phyloP scores from a whole-genome alignment of 2,113 vertebrate species.

The Paramisgurnus dabryanus region DNA sequence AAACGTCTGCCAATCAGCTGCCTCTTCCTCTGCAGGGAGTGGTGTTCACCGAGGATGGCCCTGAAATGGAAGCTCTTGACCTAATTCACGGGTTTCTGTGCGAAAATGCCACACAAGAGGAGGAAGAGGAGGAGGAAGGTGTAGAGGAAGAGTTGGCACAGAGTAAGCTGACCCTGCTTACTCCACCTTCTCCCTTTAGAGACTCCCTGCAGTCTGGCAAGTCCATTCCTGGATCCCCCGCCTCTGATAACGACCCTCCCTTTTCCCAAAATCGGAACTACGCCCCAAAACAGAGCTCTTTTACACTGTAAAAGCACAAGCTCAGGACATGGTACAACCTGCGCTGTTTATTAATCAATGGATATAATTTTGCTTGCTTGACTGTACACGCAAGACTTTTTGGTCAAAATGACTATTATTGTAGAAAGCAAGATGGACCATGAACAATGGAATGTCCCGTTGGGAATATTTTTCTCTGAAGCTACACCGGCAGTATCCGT shows the following conservation, averaged over 20 bases:
- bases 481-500: not conserved
- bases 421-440: slow-evolving; percentile 9
- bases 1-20: slow-evolving; percentile 69
- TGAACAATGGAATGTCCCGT: slow-evolving; percentile 40
- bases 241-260: slow-evolving; percentile 82
- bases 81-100: slow-evolving; percentile 88
- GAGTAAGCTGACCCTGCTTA: slow-evolving; percentile 83
- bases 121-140: slow-evolving; percentile 71
- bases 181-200: slow-evolving; percentile 94
- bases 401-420: slow-evolving; percentile 23
- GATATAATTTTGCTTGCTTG: slow-evolving; percentile 30
- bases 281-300: slow-evolving; percentile 93
- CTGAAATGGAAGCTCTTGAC: slow-evolving; percentile 77
- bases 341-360: slow-evolving; percentile 24
- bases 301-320: slow-evolving; percentile 85
- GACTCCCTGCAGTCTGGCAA: slow-evolving; percentile 90
- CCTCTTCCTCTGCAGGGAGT: slow-evolving; percentile 71
- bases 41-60: slow-evolving; percentile 69
- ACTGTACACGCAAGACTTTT: not conserved
- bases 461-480: slow-evolving; percentile 31
- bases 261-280: slow-evolving; percentile 81
- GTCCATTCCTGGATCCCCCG: slow-evolving; percentile 81
- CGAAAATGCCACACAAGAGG: slow-evolving; percentile 75
- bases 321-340: slow-evolving; percentile 27
- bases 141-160: slow-evolving; percentile 68